Base-by-base conservation (phyloP, 2,888 invertebrate genomes). In the Coenonympha glycerion region DNA sequence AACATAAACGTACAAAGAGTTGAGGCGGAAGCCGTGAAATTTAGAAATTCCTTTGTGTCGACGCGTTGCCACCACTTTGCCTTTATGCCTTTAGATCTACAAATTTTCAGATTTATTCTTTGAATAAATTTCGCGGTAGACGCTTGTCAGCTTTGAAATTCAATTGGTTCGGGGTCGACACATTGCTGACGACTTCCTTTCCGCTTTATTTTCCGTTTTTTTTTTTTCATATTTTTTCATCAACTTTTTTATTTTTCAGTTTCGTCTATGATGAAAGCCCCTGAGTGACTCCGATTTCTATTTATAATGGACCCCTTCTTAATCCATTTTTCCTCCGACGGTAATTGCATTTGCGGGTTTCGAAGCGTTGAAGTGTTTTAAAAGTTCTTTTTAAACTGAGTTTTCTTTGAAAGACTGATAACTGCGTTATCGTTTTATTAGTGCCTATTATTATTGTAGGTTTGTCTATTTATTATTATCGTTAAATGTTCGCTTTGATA, bases 71-170 rank as follows among this genome's bases (percentile, higher is more conserved):
- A 82, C 80, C 84, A 79, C 79, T 80, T 82, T 74, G 74, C 75
- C 72, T 79, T 77, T 77, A 80, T 79, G 83, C 82, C 83, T 79
- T 87, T 73, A 80, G 82, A 86, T 84, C 81, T 83, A 82, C 86
- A 85, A 87, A 85, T 86, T 87, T 86, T 86, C 81, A 87, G 86
- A 87, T 87, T 86, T 87, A 85, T 87, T 87, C 86, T 85, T 85
- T 84, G 87, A 86, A 87, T 87, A 87, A 81, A 86, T 83, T 87
- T 85, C 73, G 85, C 77, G 84, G 86, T 86, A 77, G 76, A 78
- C 73, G 81, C 69, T 78, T 81, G 80, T 77, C 76, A 79, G 82
- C 85, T 85, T 86, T 86, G 87, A 86, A 86, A 86, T 86, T 85
- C 87, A 87, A 86, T 86, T 86, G 86, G 82, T 76, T 79, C 70